A percentile compares a stretch with the other conserved stretches of the same genome.
These are phyloP conservation scores for Actinopyga echinites DNA, from an alignment of 53 echinoderm and acorn worm species.

Conservation along the genomic window DNA sequence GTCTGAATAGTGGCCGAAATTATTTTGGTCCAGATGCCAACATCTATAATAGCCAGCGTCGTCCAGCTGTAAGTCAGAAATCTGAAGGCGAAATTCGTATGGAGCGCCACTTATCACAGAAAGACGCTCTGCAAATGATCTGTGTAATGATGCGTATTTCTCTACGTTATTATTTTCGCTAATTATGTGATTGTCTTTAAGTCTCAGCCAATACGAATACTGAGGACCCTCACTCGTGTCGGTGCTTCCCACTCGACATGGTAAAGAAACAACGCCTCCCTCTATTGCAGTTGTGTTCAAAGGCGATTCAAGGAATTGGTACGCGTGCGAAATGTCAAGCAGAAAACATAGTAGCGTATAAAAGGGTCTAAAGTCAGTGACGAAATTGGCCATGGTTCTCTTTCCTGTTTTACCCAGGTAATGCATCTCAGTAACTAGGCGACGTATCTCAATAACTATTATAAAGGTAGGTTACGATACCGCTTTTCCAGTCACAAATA, in stretches of 20 bases:
- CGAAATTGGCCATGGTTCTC: too few relatives aligned
- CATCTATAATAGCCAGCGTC: slow-evolving; percentile 68
- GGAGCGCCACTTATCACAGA: slow-evolving; percentile 45
- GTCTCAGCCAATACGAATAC: slow-evolving; percentile 56
- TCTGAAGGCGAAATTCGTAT: slow-evolving; percentile 57
- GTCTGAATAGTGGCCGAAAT: slow-evolving; percentile 16
- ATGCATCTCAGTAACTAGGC: too few relatives aligned
- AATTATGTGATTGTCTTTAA: slow-evolving; percentile 5
- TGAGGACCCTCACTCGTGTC: slow-evolving; percentile 42
- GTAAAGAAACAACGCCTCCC: slow-evolving; percentile 61
- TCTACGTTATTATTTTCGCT: slow-evolving; percentile 43
- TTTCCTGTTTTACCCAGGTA: too few relatives aligned
- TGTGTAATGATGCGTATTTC: slow-evolving; percentile 49
- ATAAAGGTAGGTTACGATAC: too few relatives aligned
- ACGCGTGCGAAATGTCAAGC: background rate
- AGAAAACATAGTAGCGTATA: background rate
- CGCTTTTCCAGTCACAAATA: too few relatives aligned
- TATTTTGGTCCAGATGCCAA: slow-evolving; percentile 18
- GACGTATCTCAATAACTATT: too few relatives aligned
- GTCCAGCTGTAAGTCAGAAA: slow-evolving; percentile 32
- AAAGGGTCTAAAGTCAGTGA: too few relatives aligned
- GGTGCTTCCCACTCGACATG: slow-evolving; percentile 50
- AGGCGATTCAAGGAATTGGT: slow-evolving; percentile 47
- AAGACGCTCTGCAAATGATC: slow-evolving; percentile 47
- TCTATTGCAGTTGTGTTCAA: slow-evolving; percentile 40